These are phyloP conservation scores for Neocloeon triangulifer DNA, from an alignment of 1,140 invertebrate species.

Conservation along the genomic window DNA sequence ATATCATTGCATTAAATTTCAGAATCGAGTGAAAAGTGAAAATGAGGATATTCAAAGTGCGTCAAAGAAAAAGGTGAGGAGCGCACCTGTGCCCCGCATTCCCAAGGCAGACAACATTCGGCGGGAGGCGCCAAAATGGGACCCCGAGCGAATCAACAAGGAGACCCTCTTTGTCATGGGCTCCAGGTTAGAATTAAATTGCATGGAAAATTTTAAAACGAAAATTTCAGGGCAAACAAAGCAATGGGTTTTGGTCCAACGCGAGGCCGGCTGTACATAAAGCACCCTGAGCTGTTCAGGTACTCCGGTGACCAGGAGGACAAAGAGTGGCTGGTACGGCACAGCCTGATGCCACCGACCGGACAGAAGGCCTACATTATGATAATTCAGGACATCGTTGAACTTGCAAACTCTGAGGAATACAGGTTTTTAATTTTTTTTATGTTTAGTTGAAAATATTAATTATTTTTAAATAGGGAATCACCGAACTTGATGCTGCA, in stretches of 20 bases:
- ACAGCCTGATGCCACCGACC: slow-evolving; percentile 49
- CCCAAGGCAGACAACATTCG: slow-evolving; percentile 9
- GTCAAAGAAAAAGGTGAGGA: slow-evolving; percentile 20
- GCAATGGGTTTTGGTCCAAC: slow-evolving; percentile 53
- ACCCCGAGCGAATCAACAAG: slow-evolving; percentile 37
- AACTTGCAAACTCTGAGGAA: slow-evolving; percentile 43
- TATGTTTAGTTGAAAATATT: too few species aligned
- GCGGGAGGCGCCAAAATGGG: slow-evolving; percentile 35
- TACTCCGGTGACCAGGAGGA: slow-evolving; percentile 62
- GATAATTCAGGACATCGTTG: slow-evolving; percentile 56
- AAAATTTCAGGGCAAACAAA: slow-evolving; percentile 28
- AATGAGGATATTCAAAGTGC: slow-evolving; percentile 10
- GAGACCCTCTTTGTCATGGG: slow-evolving; percentile 61
- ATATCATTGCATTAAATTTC: background rate
- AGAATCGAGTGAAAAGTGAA: background rate
- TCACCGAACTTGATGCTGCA: slow-evolving; percentile 35
- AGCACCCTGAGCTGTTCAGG: slow-evolving; percentile 51
- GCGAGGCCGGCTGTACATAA: slow-evolving; percentile 45
- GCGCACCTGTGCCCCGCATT: slow-evolving; percentile 5
- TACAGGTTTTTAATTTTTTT: slow-evolving; percentile 24
- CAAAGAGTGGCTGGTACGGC: slow-evolving; percentile 56
- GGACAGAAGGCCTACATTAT: slow-evolving; percentile 59
- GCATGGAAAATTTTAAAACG: background rate
- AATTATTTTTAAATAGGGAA: too few species aligned
- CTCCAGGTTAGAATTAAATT: slow-evolving; percentile 28